phyloP scores from a whole-genome alignment of 2,888 invertebrate genomes.

The Cremastinae sp. region DNA sequence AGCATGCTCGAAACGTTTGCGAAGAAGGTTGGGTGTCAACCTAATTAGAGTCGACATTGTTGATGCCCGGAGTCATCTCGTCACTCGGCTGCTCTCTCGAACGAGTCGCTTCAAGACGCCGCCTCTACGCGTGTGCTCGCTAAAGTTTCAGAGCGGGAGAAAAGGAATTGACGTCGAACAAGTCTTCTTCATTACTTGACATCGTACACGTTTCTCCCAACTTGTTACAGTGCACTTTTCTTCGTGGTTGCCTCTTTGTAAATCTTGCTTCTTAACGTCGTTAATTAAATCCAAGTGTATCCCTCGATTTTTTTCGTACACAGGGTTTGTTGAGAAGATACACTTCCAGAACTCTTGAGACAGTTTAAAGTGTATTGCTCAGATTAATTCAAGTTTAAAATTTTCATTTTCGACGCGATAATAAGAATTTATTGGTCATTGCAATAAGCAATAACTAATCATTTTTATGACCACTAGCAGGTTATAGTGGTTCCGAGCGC shows the following conservation, averaged over 20 bases:
- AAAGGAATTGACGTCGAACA: conserved; percentile 30
- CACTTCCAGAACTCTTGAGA: too few relatives aligned
- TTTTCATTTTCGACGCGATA: too few relatives aligned
- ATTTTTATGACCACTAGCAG: too few relatives aligned
- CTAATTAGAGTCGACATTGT: conserved; percentile 46
- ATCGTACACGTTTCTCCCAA: conserved; percentile 17
- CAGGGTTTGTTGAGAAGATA: too few relatives aligned
- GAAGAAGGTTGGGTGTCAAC: neutral
- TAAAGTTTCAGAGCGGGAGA: neutral
- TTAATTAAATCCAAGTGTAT: conserved; percentile 32
- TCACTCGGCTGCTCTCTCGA: conserved; percentile 20
- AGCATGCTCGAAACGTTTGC: too few relatives aligned
- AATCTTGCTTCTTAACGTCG: conserved; percentile 12
- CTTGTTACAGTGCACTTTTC: conserved; percentile 28
- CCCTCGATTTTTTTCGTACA: neutral
- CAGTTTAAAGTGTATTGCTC: too few relatives aligned
- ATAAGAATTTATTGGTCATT: too few relatives aligned
- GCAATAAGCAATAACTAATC: too few relatives aligned
- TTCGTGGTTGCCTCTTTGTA: neutral
- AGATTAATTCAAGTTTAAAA: too few relatives aligned
- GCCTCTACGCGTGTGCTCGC: neutral
- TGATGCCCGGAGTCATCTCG: conserved; percentile 34
- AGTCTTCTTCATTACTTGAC: conserved; percentile 42
- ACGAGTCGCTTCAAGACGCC: conserved; percentile 26
- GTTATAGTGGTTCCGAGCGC: too few relatives aligned